These are phyloP conservation scores for Idaea aversata DNA, from an alignment of 2,888 invertebrate species.

Conservation along the genomic window DNA sequence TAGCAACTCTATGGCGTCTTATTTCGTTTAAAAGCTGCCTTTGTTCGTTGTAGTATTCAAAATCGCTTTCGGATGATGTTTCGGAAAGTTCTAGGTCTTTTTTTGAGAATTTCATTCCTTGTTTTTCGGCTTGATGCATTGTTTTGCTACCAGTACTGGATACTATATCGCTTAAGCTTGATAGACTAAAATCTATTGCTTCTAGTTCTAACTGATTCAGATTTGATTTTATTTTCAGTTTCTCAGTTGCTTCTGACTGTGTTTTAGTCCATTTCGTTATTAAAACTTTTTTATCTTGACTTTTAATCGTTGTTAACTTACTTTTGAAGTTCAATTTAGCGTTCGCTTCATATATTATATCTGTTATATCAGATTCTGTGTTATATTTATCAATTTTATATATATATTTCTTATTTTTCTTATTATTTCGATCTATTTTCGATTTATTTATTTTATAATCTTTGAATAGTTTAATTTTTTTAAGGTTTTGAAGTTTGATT, in stretches of 20 bases:
- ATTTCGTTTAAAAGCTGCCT: slow-evolving; percentile 54
- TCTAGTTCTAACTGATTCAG: slow-evolving; percentile 38
- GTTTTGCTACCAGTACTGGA: slow-evolving; percentile 33
- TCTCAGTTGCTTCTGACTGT: slow-evolving; percentile 7
- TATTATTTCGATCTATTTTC: slow-evolving; percentile 8
- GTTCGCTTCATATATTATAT: slow-evolving; percentile 45
- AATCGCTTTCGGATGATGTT: slow-evolving; percentile 62
- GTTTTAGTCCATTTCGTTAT: slow-evolving; percentile 54
- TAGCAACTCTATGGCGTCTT: slow-evolving; percentile 53
- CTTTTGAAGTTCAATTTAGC: slow-evolving; percentile 44
- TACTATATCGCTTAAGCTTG: slow-evolving; percentile 40
- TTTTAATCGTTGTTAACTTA: slow-evolving; percentile 42
- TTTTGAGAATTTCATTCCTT: slow-evolving; percentile 48
- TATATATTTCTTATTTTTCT: slow-evolving; percentile 35
- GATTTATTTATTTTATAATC: slow-evolving; percentile 36
- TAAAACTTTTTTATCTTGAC: slow-evolving; percentile 27
- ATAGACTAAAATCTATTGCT: too few relatives aligned
- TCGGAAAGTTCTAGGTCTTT: slow-evolving; percentile 57
- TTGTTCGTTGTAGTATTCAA: slow-evolving; percentile 46
- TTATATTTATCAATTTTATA: slow-evolving; percentile 41
- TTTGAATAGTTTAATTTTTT: slow-evolving; percentile 35
- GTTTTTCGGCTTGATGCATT: slow-evolving; percentile 29
- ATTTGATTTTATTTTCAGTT: slow-evolving; percentile 23
- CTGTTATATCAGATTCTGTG: slow-evolving; percentile 43
- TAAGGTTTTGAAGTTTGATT: slow-evolving; percentile 29